Conservation (phyloP, 2,113 vertebrate genomes). For the Cynopterus brachyotis region DNA sequence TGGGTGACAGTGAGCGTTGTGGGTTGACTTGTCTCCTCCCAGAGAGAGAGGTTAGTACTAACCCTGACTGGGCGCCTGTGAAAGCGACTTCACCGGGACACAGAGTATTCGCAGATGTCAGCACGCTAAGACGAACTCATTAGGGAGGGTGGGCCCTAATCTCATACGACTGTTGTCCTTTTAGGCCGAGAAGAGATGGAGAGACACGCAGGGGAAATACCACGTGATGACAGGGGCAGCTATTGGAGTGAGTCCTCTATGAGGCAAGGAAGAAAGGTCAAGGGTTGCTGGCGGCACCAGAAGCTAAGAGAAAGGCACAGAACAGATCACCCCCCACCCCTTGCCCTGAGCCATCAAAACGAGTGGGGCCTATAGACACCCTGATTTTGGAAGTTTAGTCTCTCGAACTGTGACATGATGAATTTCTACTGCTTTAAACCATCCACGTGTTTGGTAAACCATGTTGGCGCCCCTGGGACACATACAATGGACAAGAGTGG, state of each 20-base stretch:
- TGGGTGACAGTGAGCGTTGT: neutral
- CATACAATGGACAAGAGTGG: rapidly evolving
- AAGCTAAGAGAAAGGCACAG: neutral
- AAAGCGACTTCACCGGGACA: neutral
- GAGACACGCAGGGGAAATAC: neutral
- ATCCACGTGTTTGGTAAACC: neutral
- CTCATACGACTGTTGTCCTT: neutral
- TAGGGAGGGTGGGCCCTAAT: neutral
- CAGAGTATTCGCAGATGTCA: neutral
- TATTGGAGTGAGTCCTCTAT: rapidly evolving
- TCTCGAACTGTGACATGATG: neutral
- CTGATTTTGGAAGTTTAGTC: neutral
- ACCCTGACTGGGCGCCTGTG: neutral
- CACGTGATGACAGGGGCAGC: neutral
- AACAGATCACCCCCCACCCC: too few species aligned
- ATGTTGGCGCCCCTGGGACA: neutral
- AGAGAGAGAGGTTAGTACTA: neutral
- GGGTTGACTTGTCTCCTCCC: neutral
- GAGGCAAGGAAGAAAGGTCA: neutral
- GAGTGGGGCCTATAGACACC: too few species aligned
- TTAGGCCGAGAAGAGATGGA: neutral
- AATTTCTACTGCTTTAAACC: neutral
- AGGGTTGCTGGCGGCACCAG: neutral
- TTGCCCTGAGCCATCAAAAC: neutral
- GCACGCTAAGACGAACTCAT: neutral